Conservation (phyloP, 2,113 vertebrate species). For the Perognathus longimembris region DNA sequence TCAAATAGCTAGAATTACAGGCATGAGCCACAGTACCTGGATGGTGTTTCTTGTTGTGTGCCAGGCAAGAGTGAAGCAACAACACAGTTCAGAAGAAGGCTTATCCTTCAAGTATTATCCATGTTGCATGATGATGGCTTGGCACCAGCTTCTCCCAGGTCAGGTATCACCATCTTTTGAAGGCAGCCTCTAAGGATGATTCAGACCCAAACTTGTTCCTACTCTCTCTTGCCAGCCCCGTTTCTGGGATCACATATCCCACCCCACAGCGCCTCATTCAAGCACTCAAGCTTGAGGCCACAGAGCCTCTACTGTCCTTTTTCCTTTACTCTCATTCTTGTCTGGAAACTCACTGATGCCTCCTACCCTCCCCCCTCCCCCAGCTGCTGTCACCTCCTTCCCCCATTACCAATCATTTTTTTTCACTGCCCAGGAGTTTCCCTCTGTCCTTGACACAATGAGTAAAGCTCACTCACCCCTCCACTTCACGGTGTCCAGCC, state of each 20-base stretch:
- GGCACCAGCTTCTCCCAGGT: background rate
- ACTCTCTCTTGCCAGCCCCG: background rate
- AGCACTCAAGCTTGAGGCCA: background rate
- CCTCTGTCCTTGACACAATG: background rate
- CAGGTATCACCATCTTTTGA: no score
- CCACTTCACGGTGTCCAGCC: no score
- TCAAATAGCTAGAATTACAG: no score
- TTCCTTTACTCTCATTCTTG: background rate
- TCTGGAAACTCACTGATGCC: no score
- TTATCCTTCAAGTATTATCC: background rate
- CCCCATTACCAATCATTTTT: background rate
- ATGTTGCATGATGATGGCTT: background rate
- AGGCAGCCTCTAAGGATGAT: background rate
- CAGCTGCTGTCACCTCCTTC: background rate
- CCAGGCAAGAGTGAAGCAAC: background rate
- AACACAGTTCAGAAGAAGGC: background rate
- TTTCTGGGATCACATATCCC: background rate
- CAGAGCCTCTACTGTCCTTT: background rate
- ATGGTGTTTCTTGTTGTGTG: no score
- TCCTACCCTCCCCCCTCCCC: background rate
- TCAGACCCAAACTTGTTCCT: background rate
- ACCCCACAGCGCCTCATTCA: no score
- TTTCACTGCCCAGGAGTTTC: background rate
- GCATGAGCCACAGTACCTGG: no score
- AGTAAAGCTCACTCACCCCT: background rate